phyloP scores from a whole-genome alignment of 2,888 invertebrate species.

The Coecobrya sp. region DNA sequence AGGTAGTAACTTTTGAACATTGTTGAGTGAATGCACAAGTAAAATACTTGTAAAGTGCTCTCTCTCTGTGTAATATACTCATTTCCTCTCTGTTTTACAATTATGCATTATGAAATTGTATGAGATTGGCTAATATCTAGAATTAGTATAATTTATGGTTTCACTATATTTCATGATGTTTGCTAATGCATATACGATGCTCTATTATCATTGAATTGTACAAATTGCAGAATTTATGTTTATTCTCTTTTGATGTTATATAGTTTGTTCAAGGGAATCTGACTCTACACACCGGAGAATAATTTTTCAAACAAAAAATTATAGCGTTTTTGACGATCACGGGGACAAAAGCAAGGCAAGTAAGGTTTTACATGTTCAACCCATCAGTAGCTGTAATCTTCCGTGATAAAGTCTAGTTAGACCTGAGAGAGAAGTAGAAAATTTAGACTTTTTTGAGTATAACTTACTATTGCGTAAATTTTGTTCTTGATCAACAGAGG shows the following conservation, averaged over 20 bases:
- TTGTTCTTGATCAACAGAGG: neutral
- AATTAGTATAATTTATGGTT: conserved; percentile 25
- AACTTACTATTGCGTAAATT: neutral
- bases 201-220: no score
- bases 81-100: neutral
- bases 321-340: neutral
- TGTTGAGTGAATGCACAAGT: neutral
- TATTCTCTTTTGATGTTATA: no score
- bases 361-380: neutral
- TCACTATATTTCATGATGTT: neutral
- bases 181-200: no score
- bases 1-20: neutral
- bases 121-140: neutral
- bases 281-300: no score
- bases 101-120: neutral
- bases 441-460: neutral
- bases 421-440: no score
- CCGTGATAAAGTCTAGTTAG: conserved; percentile 21
- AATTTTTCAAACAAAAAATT: no score
- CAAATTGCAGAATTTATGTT: neutral
- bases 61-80: neutral
- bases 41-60: neutral
- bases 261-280: neutral
- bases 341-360: neutral
- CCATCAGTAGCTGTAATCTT: neutral